These are phyloP conservation scores for Vespertilio murinus DNA, from an alignment of 2,797 vertebrate species.

Conservation along the genomic window DNA sequence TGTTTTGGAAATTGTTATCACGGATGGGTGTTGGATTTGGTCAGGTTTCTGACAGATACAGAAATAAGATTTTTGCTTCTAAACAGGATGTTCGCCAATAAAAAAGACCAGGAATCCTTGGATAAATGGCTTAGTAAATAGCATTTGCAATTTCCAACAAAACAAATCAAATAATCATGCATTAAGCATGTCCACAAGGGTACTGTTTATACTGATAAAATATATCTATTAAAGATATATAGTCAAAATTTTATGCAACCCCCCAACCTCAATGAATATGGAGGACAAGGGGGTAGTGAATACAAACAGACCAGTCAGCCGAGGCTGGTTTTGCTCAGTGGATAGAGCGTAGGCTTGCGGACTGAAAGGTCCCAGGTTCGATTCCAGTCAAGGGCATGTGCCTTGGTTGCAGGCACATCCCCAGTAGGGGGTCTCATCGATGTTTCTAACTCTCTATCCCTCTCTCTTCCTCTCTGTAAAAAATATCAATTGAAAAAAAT, in stretches of 20 bases:
- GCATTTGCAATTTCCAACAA: not conserved
- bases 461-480: too few species aligned
- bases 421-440: too few species aligned
- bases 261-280: not conserved
- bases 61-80: not conserved
- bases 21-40: not conserved
- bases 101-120: not conserved
- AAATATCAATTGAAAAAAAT: too few species aligned
- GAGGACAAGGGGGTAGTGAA: not conserved
- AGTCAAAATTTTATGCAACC: not conserved
- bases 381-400: too few species aligned
- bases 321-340: too few species aligned
- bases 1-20: not conserved
- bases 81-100: not conserved
- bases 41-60: not conserved
- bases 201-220: not conserved
- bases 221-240: not conserved
- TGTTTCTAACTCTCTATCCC: too few species aligned
- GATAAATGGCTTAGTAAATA: not conserved
- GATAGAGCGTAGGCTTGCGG: too few species aligned
- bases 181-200: not conserved
- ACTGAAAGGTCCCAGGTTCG: too few species aligned
- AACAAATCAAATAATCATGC: not conserved
- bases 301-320: not conserved
- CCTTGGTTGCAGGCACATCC: too few species aligned